A percentile compares a stretch with the other conserved stretches of the same genome.
phyloP scores from a whole-genome alignment of 2,113 vertebrate species.

The Odontophorus gujanensis region DNA sequence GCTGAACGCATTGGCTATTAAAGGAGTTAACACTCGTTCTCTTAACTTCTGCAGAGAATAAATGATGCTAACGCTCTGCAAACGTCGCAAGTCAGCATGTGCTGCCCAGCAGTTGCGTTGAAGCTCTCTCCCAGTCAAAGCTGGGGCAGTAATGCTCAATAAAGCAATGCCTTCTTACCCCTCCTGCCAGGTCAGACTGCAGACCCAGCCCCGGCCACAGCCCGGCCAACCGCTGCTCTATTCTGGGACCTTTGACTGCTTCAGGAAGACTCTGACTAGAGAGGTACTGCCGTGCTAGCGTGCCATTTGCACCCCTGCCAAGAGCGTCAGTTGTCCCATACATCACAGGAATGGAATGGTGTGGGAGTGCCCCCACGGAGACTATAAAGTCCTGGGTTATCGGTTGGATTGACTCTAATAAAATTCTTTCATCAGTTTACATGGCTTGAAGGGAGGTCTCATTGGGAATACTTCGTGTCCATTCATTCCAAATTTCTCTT shows the following conservation, averaged over 20 bases:
- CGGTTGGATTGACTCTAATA: neutral
- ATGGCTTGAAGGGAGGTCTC: neutral
- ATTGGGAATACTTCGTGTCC: neutral
- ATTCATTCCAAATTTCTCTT: rapidly evolving
- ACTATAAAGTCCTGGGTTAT: neutral
- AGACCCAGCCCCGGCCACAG: constrained; percentile 88
- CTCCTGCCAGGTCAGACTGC: constrained; percentile 89
- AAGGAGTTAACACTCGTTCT: rapidly evolving
- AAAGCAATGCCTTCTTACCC: rapidly evolving
- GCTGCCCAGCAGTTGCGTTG: rapidly evolving
- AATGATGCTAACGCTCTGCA: rapidly evolving
- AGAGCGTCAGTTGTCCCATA: neutral
- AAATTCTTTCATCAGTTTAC: neutral
- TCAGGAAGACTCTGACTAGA: constrained; percentile 89
- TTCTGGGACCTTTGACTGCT: constrained; percentile 93
- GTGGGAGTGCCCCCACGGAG: neutral
- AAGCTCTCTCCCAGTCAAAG: neutral
- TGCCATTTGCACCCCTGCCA: neutral
- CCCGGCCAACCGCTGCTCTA: constrained; percentile 85
- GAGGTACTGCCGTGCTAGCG: constrained; percentile 81
- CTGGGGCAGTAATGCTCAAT: neutral
- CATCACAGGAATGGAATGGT: rapidly evolving
- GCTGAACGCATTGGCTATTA: neutral
- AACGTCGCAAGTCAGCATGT: rapidly evolving
- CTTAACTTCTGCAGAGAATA: neutral